These are phyloP conservation scores for Penaeus chinensis DNA, from an alignment of 1,140 invertebrate genomes.

Conservation along the genomic window DNA sequence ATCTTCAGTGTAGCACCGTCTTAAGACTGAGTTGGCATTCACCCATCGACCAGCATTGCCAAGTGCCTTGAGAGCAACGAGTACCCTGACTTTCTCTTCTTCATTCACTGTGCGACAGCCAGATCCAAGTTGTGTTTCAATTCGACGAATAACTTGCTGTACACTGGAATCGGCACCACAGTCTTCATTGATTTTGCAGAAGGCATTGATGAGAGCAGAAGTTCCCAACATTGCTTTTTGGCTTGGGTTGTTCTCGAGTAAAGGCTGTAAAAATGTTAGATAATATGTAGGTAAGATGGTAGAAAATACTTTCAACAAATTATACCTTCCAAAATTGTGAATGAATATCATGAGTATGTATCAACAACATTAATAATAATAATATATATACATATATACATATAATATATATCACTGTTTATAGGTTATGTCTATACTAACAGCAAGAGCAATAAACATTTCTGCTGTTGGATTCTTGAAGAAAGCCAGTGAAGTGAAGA, in stretches of 20 bases:
- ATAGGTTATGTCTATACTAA: constrained; percentile 67
- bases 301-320: neutral
- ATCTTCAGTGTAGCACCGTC: constrained; percentile 76
- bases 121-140: constrained; percentile 73
- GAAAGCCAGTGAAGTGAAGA: constrained; percentile 72
- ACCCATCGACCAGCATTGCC: constrained; percentile 81
- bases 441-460: constrained; percentile 76
- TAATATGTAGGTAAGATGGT: neutral
- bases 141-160: constrained; percentile 75
- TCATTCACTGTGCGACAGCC: constrained; percentile 73
- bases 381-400: neutral
- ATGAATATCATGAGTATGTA: no score
- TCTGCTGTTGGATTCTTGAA: constrained; percentile 79
- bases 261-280: constrained; percentile 30
- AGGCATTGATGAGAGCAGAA: constrained; percentile 69
- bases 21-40: constrained; percentile 74
- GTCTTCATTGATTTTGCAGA: constrained; percentile 67
- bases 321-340: no score
- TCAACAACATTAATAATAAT: no score
- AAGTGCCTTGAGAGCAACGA: constrained; percentile 84
- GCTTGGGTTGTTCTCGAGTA: constrained; percentile 71
- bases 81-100: constrained; percentile 77
- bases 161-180: constrained; percentile 69
- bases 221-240: constrained; percentile 69
- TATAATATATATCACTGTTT: neutral